These are phyloP conservation scores for Cephus nigrinus DNA, from an alignment of 2,888 invertebrate genomes.

Conservation along the genomic window DNA sequence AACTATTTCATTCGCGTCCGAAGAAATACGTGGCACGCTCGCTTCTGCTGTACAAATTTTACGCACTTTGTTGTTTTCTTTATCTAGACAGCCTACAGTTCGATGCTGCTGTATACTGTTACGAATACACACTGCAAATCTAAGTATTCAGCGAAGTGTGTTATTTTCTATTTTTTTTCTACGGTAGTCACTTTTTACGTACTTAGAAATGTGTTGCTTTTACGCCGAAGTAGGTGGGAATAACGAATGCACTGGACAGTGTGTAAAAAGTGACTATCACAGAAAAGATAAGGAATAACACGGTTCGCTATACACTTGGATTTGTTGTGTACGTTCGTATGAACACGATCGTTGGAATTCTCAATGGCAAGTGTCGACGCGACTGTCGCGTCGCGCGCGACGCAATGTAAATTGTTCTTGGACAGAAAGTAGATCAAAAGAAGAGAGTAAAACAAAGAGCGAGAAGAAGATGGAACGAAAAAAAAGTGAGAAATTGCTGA, in stretches of 20 bases:
- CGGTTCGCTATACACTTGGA: too few species aligned
- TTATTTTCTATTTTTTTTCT: too few species aligned
- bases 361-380: not conserved
- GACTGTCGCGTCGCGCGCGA: not conserved
- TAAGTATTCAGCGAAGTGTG: too few species aligned
- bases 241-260: too few species aligned
- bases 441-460: not conserved
- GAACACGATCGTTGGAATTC: not conserved
- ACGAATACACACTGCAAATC: not conserved
- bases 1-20: not conserved
- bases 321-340: too few species aligned
- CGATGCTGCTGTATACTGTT: not conserved
- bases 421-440: slow-evolving; percentile 12
- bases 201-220: too few species aligned
- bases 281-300: too few species aligned
- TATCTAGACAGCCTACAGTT: not conserved
- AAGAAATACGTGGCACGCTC: not conserved
- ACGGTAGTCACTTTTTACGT: too few species aligned
- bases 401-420: not conserved
- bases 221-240: too few species aligned
- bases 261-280: too few species aligned
- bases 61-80: not conserved
- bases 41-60: not conserved
- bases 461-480: not conserved
- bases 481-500: not conserved